Conservation (phyloP, 1,140 invertebrate species). For the Drosophila erecta region DNA sequence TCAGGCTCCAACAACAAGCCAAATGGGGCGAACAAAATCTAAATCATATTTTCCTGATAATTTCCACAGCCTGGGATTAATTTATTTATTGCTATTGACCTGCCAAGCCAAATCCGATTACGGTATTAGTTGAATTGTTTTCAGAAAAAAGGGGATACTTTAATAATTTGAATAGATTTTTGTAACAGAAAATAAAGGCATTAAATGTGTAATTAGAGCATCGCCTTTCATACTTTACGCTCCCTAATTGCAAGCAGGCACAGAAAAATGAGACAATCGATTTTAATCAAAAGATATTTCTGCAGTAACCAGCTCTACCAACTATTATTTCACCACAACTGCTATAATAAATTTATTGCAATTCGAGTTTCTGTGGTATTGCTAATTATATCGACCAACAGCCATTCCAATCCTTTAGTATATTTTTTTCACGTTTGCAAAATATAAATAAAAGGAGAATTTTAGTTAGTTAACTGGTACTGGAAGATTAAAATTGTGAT, state of each 20-base stretch:
- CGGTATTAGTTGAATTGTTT: slow-evolving; percentile 31
- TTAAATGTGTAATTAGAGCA: slow-evolving; percentile 30
- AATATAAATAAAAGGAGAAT: too few relatives aligned
- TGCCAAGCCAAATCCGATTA: slow-evolving; percentile 38
- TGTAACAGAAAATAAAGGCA: slow-evolving; percentile 23
- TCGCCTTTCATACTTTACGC: slow-evolving; percentile 1
- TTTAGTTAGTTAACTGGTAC: too few relatives aligned
- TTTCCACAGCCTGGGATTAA: slow-evolving; percentile 5
- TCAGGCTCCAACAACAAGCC: background rate
- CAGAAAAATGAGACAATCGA: slow-evolving; percentile 20
- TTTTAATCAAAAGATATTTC: slow-evolving; percentile 8
- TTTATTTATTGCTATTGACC: slow-evolving; percentile 38
- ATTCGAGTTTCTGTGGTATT: slow-evolving; percentile 18
- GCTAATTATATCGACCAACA: background rate
- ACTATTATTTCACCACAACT: slow-evolving; percentile 13
- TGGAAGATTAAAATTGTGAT: too few relatives aligned
- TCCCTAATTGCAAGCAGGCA: slow-evolving; percentile 5
- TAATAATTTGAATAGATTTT: slow-evolving; percentile 15
- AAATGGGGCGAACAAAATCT: background rate
- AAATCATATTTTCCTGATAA: slow-evolving; percentile 7
- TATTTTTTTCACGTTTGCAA: too few relatives aligned
- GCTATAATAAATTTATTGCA: slow-evolving; percentile 10
- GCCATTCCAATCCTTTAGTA: too few relatives aligned
- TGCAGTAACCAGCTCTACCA: slow-evolving; percentile 11
- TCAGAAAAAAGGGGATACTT: slow-evolving; percentile 7